Base-by-base conservation (phyloP, 2,113 vertebrate species). In the Egretta garzetta region DNA sequence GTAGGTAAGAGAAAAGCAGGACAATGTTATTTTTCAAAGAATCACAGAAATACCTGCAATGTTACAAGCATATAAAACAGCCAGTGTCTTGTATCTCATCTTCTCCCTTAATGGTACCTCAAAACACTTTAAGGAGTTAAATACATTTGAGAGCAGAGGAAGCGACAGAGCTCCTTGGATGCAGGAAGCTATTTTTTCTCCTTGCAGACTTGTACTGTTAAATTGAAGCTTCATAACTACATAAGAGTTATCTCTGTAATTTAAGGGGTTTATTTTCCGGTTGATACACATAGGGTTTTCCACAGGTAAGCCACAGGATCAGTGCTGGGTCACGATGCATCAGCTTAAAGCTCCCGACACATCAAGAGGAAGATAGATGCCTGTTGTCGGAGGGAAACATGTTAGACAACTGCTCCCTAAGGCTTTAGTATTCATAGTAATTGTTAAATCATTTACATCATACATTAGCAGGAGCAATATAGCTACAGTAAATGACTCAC, bases 371-470 rank as follows among this genome's bases (percentile, higher is more conserved):
- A 96, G 79, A 85, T 63, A 85, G 50, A 75, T 95, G 60, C 21
- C 50, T 92, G 9, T 80, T 76, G 60, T 94, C 2, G 24, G 35
- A 90, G 43, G 79, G 94, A 75, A 91, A 24, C 77, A 77, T 68
- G 64, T 82, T 96, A 88, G 88, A 93, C 96, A 97, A 96, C 90
- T 62, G 90, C 63, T 97, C 85, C 83, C 75, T 41, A 47, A 88
- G 92, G 90, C 74, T 80, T 73, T 90, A 67, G 84, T 95, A 66
- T 92, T 92, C 71, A 80, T 83, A 77, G 45, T 93, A 93, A 94
- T 96, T 96, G 43, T 92, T 97, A 79, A 80, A 92, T 97, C 91
- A 95, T 96, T 95, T 96, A 93, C 87, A 94, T 76, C 50, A 43
- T 45, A 41, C 77, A 77, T 96, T 94, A 96, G 58, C 77, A 87